Base-by-base conservation (phyloP, 2,797 vertebrate genomes). In the Lerista edwardsae region DNA sequence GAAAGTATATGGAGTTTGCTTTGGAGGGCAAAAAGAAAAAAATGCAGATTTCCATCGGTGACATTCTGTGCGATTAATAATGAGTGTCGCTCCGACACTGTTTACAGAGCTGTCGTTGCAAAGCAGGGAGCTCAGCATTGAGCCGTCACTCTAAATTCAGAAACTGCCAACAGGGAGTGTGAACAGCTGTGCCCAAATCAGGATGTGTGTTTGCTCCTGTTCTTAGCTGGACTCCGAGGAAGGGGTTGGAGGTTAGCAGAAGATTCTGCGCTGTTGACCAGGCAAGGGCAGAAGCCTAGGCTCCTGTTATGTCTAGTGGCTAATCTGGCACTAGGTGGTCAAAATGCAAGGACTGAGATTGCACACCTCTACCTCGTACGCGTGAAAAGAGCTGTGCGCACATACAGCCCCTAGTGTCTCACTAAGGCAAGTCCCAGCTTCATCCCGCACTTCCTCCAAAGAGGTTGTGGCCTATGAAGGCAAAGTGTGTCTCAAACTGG, bases 1-100 rank as follows among this genome's bases (percentile, higher is more conserved):
- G n/a, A n/a, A 92, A 88, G 23, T 93, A 89, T 84, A 92, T 72
- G 86, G 91, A 91, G 74, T 91, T 91, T 87, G 41, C 76, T 93
- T 91, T 78, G 80, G 82, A 17, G 17, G 1, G n/a, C n/a, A n/a
- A n/a, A n/a, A n/a, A 14, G 3, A 74, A 84, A 85, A 90, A 86
- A 92, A 92, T 83, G 84, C 12, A 84, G 67, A 86, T 39, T n/a
- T 64, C 57, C 64, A 25, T 12, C 79, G 71, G 69, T 19, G 75
- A 29, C 41, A 39, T 64, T 84, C 82, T 71, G 17, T 2, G 1
- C 29, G 31, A 79, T 31, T 74, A 84, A 31, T 36, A 84, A 72
- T 68, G 71, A 79, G 47, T 10, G 61, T 86, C 47, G 64, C 15
- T 87, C 68, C 71, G 69, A 1, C 0, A 3, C 44, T 67, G 12